Base-by-base conservation (phyloP, 2,888 invertebrate species). In the Tinea trinotella region DNA sequence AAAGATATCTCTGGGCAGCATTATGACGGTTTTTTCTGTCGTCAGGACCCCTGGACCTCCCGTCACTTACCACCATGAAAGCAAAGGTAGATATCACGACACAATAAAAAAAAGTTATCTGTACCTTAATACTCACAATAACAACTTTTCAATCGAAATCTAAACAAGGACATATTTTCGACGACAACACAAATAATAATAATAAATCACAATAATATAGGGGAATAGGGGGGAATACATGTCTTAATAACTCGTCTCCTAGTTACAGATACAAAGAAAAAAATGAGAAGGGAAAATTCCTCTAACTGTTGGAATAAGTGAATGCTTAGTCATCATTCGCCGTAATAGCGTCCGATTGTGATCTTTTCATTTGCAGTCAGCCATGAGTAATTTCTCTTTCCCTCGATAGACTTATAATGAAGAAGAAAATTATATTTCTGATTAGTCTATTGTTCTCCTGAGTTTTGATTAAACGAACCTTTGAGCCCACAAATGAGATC, bases 331-430 rank as follows among this genome's bases (percentile, higher is more conserved):
- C 76, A 76, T 73, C 74, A 68, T 59, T 57, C 62, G 57, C 58
- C 10, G 64, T 76, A 77, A 76, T 76, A 68, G 67, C 63, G 62
- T 59, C 58, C 65, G 81, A 83, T 83, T 81, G 74, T 70, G 74
- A 83, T 82, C 80, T 79, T 79, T 79, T 78, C 80, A 78, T 82
- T 78, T 76, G 73, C 77, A 78, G 71, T 70, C 68, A 73, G 68
- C 74, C 71, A 70, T 73, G 67, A 76, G 74, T 75, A 75, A 78
- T 76, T 71, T 60, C 63, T 57, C 59, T 61, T 64, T 60, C 54
- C 65, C 64, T 60, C 68, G 67, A 74, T 72, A 67, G 69, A 72
- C 71, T 76, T 76, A 76, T 78, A 79, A 78, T 74, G 74, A 77
- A 77, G 67, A 69, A 64, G 70, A 72, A 74, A 79, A 80, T 80